Evolutionary conservation across 2,113 vertebrate genomes (phyloP).

Genomic region (Forbesichthys agassizii): DNA sequence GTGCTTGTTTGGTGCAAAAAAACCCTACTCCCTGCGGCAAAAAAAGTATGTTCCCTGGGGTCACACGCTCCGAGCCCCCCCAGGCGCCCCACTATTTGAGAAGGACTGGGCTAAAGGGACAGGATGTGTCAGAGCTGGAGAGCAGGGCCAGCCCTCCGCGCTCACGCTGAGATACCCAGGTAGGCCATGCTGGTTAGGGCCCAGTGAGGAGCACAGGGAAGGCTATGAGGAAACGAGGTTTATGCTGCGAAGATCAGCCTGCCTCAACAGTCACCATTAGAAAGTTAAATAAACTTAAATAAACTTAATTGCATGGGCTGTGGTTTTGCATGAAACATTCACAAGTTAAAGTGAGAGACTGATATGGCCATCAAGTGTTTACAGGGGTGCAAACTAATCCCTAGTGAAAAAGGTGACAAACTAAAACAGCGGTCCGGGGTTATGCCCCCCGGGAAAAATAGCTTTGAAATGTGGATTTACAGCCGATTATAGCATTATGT

Average conservation of each 20-base stretch:
- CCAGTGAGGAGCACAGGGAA: slow-evolving; percentile 39
- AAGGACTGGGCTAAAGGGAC: too few species aligned
- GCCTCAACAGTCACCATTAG: background rate
- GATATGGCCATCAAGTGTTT: slow-evolving; percentile 4
- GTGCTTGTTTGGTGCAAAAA: too few species aligned
- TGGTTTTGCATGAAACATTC: slow-evolving; percentile 40
- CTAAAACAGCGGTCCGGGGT: too few species aligned
- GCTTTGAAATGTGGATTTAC: too few species aligned
- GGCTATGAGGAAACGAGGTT: slow-evolving; percentile 4
- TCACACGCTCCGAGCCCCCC: too few species aligned
- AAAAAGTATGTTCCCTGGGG: too few species aligned
- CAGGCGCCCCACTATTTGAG: too few species aligned
- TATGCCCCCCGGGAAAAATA: too few species aligned
- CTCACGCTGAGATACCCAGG: slow-evolving; percentile 50
- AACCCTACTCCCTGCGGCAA: too few species aligned
- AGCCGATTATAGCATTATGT: too few species aligned
- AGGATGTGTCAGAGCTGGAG: slow-evolving; percentile 34
- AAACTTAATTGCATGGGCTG: background rate
- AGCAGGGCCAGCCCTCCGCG: slow-evolving; percentile 44
- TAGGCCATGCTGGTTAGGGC: slow-evolving; percentile 49
- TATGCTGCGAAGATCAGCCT: slow-evolving; percentile 10
- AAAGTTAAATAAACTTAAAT: background rate
- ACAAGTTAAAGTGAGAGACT: slow-evolving; percentile 20
- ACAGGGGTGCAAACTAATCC: too few species aligned
- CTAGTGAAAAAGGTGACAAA: too few species aligned